A percentile compares a stretch with the other conserved stretches of the same genome.
Evolutionary conservation across 2,888 invertebrate genomes (phyloP).

Genomic region (Xestia ashworthii): DNA sequence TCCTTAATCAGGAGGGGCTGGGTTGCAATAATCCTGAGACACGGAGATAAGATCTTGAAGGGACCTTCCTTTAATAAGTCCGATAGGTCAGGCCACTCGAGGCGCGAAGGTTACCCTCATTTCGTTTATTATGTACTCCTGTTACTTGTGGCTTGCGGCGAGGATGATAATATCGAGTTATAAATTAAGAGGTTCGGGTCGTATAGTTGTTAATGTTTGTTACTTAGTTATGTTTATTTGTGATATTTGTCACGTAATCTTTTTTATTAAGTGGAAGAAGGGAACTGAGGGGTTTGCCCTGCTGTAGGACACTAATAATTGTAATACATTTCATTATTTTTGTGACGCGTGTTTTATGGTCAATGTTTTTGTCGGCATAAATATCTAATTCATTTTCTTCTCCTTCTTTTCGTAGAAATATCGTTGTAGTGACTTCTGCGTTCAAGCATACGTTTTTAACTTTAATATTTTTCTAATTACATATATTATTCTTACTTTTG

Average conservation of each 20-base stretch:
- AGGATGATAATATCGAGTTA: conserved; percentile 62
- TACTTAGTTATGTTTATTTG: conserved; percentile 9
- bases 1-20: conserved; percentile 69
- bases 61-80: conserved; percentile 73
- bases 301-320: background rate
- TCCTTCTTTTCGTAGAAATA: background rate
- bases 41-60: conserved; percentile 68
- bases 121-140: conserved; percentile 66
- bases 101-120: conserved; percentile 68
- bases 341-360: background rate
- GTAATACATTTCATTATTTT: conserved; percentile 10
- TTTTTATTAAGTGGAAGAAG: background rate
- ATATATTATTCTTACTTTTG: background rate
- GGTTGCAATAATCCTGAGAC: conserved; percentile 71
- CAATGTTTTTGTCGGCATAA: background rate
- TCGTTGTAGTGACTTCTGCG: background rate
- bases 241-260: conserved; percentile 3
- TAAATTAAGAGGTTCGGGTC: conserved; percentile 41
- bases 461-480: background rate
- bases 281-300: background rate
- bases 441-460: background rate
- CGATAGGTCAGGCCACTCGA: conserved; percentile 70
- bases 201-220: conserved; percentile 35
- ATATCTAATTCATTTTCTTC: background rate
- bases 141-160: conserved; percentile 60